Evolutionary conservation across 2,797 vertebrate species (phyloP).

Genomic region (Semotilus atromaculatus): DNA sequence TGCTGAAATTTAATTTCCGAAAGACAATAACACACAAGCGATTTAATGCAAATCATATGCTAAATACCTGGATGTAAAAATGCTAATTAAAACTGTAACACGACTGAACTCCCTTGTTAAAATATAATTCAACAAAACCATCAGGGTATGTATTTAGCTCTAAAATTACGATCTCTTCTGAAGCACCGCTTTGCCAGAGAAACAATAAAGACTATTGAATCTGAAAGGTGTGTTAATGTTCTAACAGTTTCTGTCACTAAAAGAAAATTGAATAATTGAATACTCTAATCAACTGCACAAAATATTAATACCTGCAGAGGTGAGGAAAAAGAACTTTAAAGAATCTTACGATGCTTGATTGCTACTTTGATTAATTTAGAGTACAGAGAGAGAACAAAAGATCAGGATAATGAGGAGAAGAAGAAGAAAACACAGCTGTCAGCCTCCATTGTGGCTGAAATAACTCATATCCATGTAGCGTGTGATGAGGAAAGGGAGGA

Average conservation of each 20-base stretch:
- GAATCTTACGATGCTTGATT: neutral
- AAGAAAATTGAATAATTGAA: conserved; percentile 12
- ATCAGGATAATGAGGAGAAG: conserved; percentile 23
- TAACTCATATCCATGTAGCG: conserved; percentile 44
- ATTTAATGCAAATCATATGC: conserved; percentile 10
- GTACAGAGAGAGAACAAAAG: neutral
- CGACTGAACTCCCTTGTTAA: neutral
- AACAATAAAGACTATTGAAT: conserved; percentile 8
- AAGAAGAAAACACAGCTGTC: conserved; percentile 43
- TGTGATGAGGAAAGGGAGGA: conserved; percentile 28
- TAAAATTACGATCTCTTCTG: neutral
- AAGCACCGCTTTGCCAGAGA: neutral
- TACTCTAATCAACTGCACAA: conserved; percentile 1
- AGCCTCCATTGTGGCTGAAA: conserved; percentile 38
- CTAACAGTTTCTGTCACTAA: neutral
- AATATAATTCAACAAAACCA: conserved; percentile 12
- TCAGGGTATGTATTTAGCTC: conserved; percentile 5
- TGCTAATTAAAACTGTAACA: conserved; percentile 29
- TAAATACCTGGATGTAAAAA: conserved; percentile 33
- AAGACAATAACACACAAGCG: neutral
- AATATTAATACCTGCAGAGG: conserved; percentile 19
- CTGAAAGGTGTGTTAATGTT: conserved; percentile 6
- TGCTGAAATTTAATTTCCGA: neutral
- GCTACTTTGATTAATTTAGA: conserved; percentile 29
- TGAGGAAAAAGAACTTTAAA: neutral